A percentile compares a stretch with the other conserved stretches of the same genome.
Evolutionary conservation across 2,888 invertebrate genomes (phyloP).

Genomic region (Lasius fuliginosus): DNA sequence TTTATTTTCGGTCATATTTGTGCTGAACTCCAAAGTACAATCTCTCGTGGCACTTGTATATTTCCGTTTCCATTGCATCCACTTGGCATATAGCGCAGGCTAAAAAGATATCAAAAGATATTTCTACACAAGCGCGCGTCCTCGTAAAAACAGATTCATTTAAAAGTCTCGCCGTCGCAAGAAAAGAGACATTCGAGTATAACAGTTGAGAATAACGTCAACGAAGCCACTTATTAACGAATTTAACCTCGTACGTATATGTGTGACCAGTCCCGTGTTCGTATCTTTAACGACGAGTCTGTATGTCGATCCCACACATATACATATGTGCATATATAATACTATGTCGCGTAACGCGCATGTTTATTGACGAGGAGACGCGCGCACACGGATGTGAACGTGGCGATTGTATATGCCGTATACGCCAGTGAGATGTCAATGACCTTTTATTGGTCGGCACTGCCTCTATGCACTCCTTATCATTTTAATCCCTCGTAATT

Average conservation of each 20-base stretch:
- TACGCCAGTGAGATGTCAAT: slow-evolving; percentile 76
- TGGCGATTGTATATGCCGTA: slow-evolving; percentile 58
- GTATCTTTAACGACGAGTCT: neutral
- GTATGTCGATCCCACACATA: slow-evolving; percentile 1
- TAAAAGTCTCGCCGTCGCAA: slow-evolving; percentile 36
- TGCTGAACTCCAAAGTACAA: slow-evolving; percentile 20
- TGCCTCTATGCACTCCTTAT: slow-evolving; percentile 74
- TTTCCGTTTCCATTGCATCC: slow-evolving; percentile 50
- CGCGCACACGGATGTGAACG: slow-evolving; percentile 34
- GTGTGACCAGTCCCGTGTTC: too few species aligned
- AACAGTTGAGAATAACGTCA: slow-evolving; percentile 49
- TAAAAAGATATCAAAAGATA: slow-evolving; percentile 39
- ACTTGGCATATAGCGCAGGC: slow-evolving; percentile 15
- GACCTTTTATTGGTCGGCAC: slow-evolving; percentile 78
- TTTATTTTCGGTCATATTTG: slow-evolving; percentile 38
- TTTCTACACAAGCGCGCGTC: slow-evolving; percentile 1
- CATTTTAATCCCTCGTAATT: slow-evolving; percentile 79
- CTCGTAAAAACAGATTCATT: slow-evolving; percentile 47
- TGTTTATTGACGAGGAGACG: slow-evolving; percentile 47
- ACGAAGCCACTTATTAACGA: slow-evolving; percentile 45
- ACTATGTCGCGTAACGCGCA: slow-evolving; percentile 26
- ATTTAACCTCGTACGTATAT: slow-evolving; percentile 20
- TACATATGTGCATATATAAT: neutral
- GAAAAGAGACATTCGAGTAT: slow-evolving; percentile 41
- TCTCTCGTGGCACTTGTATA: slow-evolving; percentile 31